Evolutionary conservation across 2,888 invertebrate species (phyloP).

Genomic region (Seladonia tumulorum): DNA sequence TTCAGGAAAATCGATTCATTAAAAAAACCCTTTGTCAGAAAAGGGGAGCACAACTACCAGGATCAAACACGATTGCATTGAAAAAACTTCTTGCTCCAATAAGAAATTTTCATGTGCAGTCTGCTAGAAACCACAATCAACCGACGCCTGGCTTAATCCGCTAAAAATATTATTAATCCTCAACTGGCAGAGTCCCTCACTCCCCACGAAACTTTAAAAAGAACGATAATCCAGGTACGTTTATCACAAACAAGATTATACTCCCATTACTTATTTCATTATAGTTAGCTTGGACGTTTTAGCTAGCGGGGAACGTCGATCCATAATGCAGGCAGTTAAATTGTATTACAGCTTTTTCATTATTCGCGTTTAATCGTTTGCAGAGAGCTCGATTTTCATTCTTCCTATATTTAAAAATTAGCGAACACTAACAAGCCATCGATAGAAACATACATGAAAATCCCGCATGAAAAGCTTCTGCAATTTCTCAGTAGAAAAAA

Average conservation of each 20-base stretch:
- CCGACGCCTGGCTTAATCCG: not conserved
- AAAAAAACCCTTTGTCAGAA: not conserved
- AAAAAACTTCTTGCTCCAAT: not conserved
- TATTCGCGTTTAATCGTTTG: not conserved
- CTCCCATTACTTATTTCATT: not conserved
- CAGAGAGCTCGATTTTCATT: not conserved
- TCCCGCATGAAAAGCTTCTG: not conserved
- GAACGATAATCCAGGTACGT: not conserved
- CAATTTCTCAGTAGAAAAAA: not conserved
- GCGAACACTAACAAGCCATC: not conserved
- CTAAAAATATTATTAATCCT: not conserved
- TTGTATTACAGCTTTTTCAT: not conserved
- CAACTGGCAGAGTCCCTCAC: not conserved
- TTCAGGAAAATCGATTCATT: no score
- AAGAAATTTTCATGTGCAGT: not conserved
- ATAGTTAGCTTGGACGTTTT: not conserved
- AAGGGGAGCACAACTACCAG: not conserved
- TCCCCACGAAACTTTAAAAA: not conserved
- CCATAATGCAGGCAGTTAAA: not conserved
- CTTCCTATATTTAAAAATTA: not conserved
- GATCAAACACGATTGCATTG: not conserved
- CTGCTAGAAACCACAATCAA: not conserved
- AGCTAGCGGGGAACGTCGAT: not conserved
- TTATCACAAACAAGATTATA: not conserved
- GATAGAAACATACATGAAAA: not conserved